phyloP scores from a whole-genome alignment of 2,113 vertebrate species.

The Phoxinus phoxinus region DNA sequence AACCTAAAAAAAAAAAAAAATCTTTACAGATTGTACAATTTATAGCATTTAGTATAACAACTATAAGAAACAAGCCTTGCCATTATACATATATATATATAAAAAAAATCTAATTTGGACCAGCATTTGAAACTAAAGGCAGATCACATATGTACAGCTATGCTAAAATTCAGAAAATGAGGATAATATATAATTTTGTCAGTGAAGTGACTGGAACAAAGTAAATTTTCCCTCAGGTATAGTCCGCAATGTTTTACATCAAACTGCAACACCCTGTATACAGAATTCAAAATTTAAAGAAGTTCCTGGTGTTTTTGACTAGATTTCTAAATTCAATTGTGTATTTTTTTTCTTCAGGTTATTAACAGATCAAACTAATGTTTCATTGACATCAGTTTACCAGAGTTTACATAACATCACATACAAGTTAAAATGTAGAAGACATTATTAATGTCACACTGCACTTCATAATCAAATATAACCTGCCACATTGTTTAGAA shows the following conservation, averaged over 20 bases:
- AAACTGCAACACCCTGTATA: not conserved
- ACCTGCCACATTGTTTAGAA: constrained; percentile 11
- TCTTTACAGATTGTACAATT: constrained; percentile 93
- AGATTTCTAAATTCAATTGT: not conserved
- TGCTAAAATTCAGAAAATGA: constrained; percentile 53
- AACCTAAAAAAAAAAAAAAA: constrained; percentile 80
- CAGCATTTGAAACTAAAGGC: constrained; percentile 79
- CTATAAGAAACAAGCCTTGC: constrained; percentile 87
- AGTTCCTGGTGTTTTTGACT: too few relatives aligned
- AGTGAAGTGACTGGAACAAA: constrained; percentile 27
- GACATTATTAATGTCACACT: constrained; percentile 11
- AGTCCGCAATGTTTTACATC: constrained; percentile 14
- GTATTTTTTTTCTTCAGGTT: not conserved
- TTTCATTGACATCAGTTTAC: not conserved
- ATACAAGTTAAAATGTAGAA: constrained; percentile 8
- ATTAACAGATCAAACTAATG: not conserved
- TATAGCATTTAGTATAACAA: constrained; percentile 72
- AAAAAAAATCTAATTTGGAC: constrained; percentile 71
- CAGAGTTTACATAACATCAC: not conserved
- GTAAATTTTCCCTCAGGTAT: not conserved
- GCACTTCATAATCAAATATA: constrained; percentile 22
- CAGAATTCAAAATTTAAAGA: not conserved
- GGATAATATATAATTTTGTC: constrained; percentile 13
- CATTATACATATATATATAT: constrained; percentile 88
- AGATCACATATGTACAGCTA: constrained; percentile 81